Percentiles rank a stretch among this genome's conserved stretches.
These are phyloP conservation scores for Limnephilus rhombicus DNA, from an alignment of 2,888 invertebrate genomes.

Conservation along the genomic window DNA sequence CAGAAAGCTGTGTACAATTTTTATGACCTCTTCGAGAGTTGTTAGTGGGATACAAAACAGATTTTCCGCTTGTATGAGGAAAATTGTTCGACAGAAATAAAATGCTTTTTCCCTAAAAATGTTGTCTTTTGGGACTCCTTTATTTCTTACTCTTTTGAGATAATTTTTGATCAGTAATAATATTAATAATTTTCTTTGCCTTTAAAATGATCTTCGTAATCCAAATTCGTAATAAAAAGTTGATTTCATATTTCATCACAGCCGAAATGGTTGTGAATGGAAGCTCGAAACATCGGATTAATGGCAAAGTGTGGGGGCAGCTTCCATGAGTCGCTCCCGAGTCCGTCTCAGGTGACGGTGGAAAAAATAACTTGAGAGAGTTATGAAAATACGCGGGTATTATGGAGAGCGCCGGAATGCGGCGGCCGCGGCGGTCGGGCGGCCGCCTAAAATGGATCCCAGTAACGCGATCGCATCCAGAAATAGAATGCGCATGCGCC, in stretches of 20 bases:
- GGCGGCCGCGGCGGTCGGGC: constrained; percentile 72
- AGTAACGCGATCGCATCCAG: constrained; percentile 80
- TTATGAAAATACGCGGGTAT: constrained; percentile 59
- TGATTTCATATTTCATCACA: neutral
- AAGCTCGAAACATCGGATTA: neutral
- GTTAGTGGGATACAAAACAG: too few species aligned
- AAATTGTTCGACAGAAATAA: too few species aligned
- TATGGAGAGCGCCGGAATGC: constrained; percentile 65
- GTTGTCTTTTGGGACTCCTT: too few species aligned
- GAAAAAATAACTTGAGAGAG: constrained; percentile 51
- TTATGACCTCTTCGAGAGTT: too few species aligned
- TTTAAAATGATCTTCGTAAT: too few species aligned
- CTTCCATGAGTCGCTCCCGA: neutral
- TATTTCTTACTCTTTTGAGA: too few species aligned
- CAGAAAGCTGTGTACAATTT: too few species aligned
- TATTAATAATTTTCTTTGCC: too few species aligned
- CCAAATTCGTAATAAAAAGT: neutral
- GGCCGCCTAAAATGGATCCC: constrained; percentile 82
- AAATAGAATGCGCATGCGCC: constrained; percentile 75
- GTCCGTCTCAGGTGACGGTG: constrained; percentile 27
- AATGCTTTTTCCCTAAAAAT: too few species aligned
- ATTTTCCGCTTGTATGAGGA: too few species aligned
- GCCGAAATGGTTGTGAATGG: neutral
- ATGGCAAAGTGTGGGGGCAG: neutral
- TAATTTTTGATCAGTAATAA: too few species aligned